A percentile compares a stretch with the other conserved stretches of the same genome.
phyloP scores from a whole-genome alignment of 2,113 vertebrate genomes.

The Nettapus auritus region DNA sequence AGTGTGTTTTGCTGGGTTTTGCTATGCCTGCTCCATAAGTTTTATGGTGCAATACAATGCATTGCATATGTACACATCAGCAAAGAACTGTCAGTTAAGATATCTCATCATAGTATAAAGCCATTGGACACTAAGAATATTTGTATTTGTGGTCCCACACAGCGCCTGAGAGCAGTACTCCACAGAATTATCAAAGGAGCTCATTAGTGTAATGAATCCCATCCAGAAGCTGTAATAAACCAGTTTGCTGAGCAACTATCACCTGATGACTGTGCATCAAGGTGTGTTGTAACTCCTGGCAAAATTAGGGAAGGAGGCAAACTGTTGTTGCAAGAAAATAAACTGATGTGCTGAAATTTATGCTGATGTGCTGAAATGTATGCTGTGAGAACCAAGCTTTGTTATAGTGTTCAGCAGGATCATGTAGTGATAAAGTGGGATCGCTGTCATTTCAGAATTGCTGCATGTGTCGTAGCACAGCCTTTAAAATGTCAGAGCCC shows the following conservation, averaged over 20 bases:
- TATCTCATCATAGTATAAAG: background rate
- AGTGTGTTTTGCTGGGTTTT: background rate
- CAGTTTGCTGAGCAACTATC: background rate
- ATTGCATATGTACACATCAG: background rate
- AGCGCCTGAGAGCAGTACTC: accelerated
- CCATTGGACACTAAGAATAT: background rate
- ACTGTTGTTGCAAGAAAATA: background rate
- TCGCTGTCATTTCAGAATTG: slow-evolving; percentile 33
- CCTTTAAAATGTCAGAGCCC: slow-evolving; percentile 49
- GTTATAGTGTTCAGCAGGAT: background rate
- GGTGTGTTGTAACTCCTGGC: background rate
- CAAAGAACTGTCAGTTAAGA: background rate
- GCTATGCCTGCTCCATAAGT: background rate
- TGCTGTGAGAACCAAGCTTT: background rate
- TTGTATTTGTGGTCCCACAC: background rate
- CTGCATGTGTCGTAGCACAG: background rate
- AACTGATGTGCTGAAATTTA: slow-evolving; percentile 1
- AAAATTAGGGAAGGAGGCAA: slow-evolving; percentile 6
- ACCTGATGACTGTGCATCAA: background rate
- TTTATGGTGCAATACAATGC: background rate
- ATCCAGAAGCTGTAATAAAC: background rate
- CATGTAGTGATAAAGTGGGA: background rate
- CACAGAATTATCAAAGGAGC: background rate
- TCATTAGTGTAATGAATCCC: background rate
- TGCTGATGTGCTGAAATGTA: background rate